Evolutionary conservation across 2,797 vertebrate species (phyloP).

Genomic region (Schizopygopsis malacanthus): DNA sequence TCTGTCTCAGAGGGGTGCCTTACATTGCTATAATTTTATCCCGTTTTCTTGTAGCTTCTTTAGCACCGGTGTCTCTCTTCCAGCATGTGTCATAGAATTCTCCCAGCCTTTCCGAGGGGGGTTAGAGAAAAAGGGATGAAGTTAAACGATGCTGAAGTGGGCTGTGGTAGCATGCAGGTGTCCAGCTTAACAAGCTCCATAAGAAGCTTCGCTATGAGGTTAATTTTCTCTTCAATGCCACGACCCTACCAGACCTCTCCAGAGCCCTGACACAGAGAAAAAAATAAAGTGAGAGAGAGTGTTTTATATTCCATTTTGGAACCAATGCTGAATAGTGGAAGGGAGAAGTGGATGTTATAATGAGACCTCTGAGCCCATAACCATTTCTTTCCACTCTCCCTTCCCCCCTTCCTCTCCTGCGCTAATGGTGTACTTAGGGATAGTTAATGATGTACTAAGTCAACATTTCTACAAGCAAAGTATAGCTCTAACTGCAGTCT

Average conservation of each 20-base stretch:
- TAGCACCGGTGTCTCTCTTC: constrained; percentile 62
- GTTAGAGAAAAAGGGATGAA: constrained; percentile 11
- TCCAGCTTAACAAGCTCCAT: constrained; percentile 69
- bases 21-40: constrained; percentile 69
- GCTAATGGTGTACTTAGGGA: constrained; percentile 46
- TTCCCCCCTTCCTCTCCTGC: constrained; percentile 13
- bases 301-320: constrained; percentile 54
- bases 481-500: constrained; percentile 19
- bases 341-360: constrained; percentile 54
- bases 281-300: background rate
- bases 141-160: constrained; percentile 57
- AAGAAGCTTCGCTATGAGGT: constrained; percentile 66
- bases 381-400: constrained; percentile 40
- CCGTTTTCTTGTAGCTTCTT: constrained; percentile 69
- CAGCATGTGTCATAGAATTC: constrained; percentile 65
- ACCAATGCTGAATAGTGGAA: constrained; percentile 37
- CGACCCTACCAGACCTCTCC: constrained; percentile 55
- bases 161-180: constrained; percentile 61
- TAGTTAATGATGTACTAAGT: constrained; percentile 43
- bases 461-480: constrained; percentile 27
- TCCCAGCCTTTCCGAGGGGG: constrained; percentile 50
- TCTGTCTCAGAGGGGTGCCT: constrained; percentile 65
- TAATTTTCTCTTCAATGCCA: constrained; percentile 70
- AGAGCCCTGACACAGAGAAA: constrained; percentile 8
- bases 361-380: constrained; percentile 44